Conservation (phyloP, 2,888 invertebrate species). For the Nemurella pictetii region DNA sequence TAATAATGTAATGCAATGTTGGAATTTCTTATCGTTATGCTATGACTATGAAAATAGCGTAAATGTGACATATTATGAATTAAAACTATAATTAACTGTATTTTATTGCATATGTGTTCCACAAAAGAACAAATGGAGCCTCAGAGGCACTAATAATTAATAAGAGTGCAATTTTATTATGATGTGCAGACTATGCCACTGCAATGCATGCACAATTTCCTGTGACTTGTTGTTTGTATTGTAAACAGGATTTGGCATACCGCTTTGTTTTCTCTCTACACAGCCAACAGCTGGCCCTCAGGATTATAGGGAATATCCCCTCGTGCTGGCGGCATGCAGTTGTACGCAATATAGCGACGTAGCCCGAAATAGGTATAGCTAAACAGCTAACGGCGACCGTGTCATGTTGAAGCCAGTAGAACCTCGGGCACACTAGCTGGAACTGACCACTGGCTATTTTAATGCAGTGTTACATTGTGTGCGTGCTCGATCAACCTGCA, state of each 20-base stretch:
- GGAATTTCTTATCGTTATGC: no score
- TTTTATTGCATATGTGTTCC: no score
- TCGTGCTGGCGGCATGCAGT: not conserved
- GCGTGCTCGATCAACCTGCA: not conserved
- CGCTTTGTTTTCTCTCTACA: constrained; percentile 35
- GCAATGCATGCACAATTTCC: constrained; percentile 22
- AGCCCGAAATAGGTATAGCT: not conserved
- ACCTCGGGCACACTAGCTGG: not conserved
- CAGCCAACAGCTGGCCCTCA: constrained; percentile 15
- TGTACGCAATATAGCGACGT: not conserved
- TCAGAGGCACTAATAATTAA: no score
- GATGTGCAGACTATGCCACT: no score
- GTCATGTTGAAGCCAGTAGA: not conserved
- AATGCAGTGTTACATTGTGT: not conserved
- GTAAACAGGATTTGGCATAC: constrained; percentile 38
- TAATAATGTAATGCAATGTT: no score
- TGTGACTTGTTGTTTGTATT: constrained; percentile 38
- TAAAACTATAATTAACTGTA: no score
- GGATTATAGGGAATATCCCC: constrained; percentile 29
- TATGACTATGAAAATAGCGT: no score
- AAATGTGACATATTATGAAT: no score
- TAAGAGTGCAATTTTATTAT: no score
- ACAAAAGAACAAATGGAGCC: no score
- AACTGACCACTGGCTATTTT: not conserved
- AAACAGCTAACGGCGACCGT: not conserved